phyloP scores from a whole-genome alignment of 2,113 vertebrate species.

The Eulemur rufifrons region DNA sequence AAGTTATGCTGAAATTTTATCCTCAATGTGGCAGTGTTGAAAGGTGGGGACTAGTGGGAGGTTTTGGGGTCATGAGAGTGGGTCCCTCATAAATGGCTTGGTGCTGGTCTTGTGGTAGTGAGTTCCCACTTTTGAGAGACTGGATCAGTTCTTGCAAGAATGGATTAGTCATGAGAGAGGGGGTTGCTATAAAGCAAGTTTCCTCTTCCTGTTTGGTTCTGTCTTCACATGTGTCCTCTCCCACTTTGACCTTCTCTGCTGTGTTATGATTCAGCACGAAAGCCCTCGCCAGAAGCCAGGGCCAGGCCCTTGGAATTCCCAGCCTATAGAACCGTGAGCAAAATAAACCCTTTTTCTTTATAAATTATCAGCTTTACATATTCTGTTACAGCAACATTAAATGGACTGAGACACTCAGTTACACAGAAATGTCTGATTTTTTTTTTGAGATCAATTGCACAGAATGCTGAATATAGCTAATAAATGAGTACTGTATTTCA shows the following conservation, averaged over 20 bases:
- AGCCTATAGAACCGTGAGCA: not conserved
- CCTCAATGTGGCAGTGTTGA: not conserved
- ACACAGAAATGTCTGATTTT: not conserved
- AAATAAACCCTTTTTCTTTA: not conserved
- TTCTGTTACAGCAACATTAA: not conserved
- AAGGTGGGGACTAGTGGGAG: not conserved
- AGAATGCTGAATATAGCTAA: not conserved
- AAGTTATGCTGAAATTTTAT: not conserved
- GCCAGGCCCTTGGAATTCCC: not conserved
- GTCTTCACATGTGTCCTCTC: not conserved
- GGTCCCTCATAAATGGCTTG: not conserved
- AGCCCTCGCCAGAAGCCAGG: not conserved
- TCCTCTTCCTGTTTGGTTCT: not conserved
- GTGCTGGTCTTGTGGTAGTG: not conserved
- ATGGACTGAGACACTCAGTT: not conserved
- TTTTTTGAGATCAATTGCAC: not conserved
- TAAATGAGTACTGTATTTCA: not conserved
- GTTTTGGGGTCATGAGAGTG: not conserved
- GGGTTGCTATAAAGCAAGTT: not conserved
- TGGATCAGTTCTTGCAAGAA: not conserved
- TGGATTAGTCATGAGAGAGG: not conserved
- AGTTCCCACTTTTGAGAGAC: not conserved
- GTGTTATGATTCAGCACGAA: not conserved
- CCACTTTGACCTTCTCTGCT: not conserved
- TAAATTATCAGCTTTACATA: not conserved